Conservation (phyloP, 2,113 vertebrate species). For the Garra rufa region DNA sequence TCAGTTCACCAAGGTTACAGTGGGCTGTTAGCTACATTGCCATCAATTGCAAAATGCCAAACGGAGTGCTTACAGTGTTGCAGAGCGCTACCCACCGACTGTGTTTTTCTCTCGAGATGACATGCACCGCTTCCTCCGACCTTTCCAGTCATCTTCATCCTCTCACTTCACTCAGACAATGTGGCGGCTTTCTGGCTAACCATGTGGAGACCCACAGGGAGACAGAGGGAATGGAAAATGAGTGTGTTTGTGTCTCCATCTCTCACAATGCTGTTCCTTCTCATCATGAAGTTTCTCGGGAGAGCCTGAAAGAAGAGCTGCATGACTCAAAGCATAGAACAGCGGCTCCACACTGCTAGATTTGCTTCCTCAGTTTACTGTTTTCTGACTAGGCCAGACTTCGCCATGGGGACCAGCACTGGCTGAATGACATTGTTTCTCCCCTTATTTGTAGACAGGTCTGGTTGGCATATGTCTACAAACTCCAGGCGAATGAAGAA, state of each 20-base stretch:
- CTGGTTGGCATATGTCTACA: slow-evolving; percentile 57
- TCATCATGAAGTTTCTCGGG: slow-evolving; percentile 6
- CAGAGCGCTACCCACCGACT: neutral
- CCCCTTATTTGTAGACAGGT: slow-evolving; percentile 16
- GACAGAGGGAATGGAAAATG: slow-evolving; percentile 18
- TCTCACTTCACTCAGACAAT: slow-evolving; percentile 10
- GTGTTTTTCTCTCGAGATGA: slow-evolving; percentile 15
- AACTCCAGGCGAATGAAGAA: neutral
- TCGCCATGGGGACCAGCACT: neutral
- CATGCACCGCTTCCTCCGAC: slow-evolving; percentile 4
- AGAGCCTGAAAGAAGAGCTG: slow-evolving; percentile 21
- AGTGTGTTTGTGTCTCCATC: slow-evolving; percentile 1
- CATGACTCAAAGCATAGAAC: slow-evolving; percentile 13
- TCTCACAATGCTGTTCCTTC: slow-evolving; percentile 14
- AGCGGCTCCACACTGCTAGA: slow-evolving; percentile 2
- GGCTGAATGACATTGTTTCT: neutral
- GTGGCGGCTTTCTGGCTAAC: slow-evolving; percentile 16
- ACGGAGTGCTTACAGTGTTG: neutral
- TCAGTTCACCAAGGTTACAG: neutral
- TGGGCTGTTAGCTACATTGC: neutral
- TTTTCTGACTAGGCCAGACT: slow-evolving; percentile 11
- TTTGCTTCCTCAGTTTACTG: slow-evolving; percentile 1
- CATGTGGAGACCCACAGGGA: slow-evolving; percentile 12
- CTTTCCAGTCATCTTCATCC: slow-evolving; percentile 30
- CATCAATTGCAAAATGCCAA: neutral